A percentile compares a stretch with the other conserved stretches of the same genome.
These are phyloP conservation scores for Cassiopea andromeda DNA, from an alignment of 30 jellyfish, hydroid and myxozoan genomes.

Conservation along the genomic window DNA sequence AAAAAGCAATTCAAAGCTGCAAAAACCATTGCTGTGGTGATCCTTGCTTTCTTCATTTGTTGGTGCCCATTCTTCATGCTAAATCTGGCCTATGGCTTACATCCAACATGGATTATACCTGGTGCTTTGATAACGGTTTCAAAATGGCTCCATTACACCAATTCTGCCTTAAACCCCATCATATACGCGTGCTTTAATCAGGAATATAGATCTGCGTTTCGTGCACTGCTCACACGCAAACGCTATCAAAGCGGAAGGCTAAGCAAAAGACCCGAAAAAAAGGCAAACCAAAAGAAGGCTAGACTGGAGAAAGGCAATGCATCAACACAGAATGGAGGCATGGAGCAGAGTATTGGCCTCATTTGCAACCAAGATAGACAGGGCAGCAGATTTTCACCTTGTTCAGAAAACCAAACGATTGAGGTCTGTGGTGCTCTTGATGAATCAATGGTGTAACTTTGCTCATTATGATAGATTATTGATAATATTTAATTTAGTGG, in stretches of 20 bases:
- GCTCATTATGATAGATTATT: too few species aligned
- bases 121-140: constrained; percentile 61
- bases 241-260: constrained; percentile 23
- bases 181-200: constrained; percentile 81
- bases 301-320: neutral
- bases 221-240: constrained; percentile 67
- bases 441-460: neutral
- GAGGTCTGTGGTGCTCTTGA: neutral
- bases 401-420: neutral
- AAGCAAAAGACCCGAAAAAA: neutral
- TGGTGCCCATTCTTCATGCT: constrained; percentile 86
- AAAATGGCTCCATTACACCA: constrained; percentile 90
- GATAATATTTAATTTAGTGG: too few species aligned
- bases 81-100: constrained; percentile 61
- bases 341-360: neutral
- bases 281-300: neutral
- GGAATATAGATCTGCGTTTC: constrained; percentile 74
- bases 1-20: constrained; percentile 75
- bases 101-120: constrained; percentile 50
- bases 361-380: neutral
- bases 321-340: neutral
- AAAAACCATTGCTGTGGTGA: constrained; percentile 77
- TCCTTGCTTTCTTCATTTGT: constrained; percentile 83
- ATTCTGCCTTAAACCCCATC: constrained; percentile 81
- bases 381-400: neutral